Conservation (phyloP, 1,140 invertebrate genomes). For the Calycopis cecrops region DNA sequence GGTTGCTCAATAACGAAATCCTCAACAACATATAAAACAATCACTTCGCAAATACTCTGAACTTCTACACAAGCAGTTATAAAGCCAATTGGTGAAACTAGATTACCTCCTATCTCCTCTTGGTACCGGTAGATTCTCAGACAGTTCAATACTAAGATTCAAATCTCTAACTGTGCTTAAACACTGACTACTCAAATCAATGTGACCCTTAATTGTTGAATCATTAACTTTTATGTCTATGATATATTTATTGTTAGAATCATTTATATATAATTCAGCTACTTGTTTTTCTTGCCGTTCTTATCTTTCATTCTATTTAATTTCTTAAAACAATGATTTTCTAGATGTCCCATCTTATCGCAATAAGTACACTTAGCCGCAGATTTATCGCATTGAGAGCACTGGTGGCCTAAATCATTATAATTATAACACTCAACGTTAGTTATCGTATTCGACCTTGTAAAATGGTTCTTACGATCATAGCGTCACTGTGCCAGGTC, state of each 20-base stretch:
- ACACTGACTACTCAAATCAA: constrained; percentile 21
- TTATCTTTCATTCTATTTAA: not conserved
- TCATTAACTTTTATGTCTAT: constrained; percentile 23
- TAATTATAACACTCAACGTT: constrained; percentile 21
- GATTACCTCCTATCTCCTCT: constrained; percentile 20
- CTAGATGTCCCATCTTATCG: constrained; percentile 19
- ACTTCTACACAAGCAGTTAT: not conserved
- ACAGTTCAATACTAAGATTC: not conserved
- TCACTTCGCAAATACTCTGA: not conserved
- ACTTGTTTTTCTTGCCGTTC: constrained; percentile 22
- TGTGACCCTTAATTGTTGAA: not conserved
- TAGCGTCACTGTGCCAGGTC: not conserved
- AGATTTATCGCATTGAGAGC: constrained; percentile 21
- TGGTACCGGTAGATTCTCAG: not conserved
- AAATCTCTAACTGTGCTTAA: constrained; percentile 13
- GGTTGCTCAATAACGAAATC: not conserved
- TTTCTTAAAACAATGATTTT: constrained; percentile 3
- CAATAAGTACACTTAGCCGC: constrained; percentile 17
- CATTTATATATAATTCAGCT: too few relatives aligned
- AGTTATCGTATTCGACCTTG: too few relatives aligned
- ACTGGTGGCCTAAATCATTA: constrained; percentile 17
- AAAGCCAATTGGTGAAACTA: constrained; percentile 3
- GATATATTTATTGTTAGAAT: constrained; percentile 22
- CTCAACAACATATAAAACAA: constrained; percentile 1
- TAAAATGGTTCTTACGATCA: not conserved